Evolutionary conservation across 2,797 vertebrate genomes (phyloP).

Genomic region (Rhodeus uyekii): DNA sequence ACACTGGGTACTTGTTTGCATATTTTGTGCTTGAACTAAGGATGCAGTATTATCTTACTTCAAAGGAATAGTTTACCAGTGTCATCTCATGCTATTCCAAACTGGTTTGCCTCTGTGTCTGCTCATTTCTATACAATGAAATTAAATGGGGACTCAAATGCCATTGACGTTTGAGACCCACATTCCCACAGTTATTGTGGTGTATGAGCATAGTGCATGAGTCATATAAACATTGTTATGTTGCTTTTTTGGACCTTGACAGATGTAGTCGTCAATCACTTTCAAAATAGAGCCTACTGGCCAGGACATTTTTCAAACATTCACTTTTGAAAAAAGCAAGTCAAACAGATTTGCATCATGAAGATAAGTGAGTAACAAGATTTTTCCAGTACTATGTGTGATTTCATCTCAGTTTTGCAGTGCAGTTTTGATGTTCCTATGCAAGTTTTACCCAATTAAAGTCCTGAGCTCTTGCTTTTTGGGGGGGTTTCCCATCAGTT

Average conservation of each 20-base stretch:
- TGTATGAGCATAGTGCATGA: neutral
- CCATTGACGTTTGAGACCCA: neutral
- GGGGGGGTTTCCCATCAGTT: neutral
- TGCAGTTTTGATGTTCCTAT: neutral
- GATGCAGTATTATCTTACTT: neutral
- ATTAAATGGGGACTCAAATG: neutral
- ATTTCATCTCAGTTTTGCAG: too few species aligned
- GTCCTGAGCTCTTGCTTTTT: neutral
- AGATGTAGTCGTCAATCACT: neutral
- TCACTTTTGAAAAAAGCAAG: neutral
- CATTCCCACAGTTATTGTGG: neutral
- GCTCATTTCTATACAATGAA: neutral
- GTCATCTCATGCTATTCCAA: neutral
- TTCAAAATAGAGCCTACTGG: neutral
- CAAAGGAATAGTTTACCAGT: neutral
- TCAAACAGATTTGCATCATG: neutral
- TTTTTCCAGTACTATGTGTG: neutral
- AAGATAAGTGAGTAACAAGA: neutral
- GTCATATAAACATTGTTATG: neutral
- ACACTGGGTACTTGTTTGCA: constrained; percentile 11
- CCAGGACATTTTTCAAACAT: neutral
- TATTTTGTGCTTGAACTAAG: neutral
- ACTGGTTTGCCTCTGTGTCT: neutral
- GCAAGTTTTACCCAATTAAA: neutral
- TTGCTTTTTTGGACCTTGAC: neutral